Base-by-base conservation (phyloP, 2,888 invertebrate genomes). In the Octodonta nipae region DNA sequence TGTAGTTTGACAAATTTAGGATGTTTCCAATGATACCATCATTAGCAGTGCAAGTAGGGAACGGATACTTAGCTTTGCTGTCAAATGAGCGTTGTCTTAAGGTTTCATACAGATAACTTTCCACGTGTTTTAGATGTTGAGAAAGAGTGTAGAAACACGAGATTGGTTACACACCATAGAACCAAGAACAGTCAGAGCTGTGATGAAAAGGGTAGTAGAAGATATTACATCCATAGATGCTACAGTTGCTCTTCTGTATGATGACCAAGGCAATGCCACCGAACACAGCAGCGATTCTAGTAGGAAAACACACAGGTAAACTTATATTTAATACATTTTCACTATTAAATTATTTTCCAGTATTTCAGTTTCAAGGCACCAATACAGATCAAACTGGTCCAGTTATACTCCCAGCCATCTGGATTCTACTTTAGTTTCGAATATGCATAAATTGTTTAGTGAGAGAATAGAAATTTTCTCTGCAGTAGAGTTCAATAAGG, bases 381-480 rank as follows among this genome's bases (percentile, higher is more conserved):
- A 75, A 45, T 74, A 70, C 46, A 67, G 75, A 27, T 74, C 76
- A 3, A 77, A 73, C 47, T 78, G 77, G 76, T 77, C 78, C 0
- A 75, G 73, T 31, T 77, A 75, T 45, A 73, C 75, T 4, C 71
- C 75, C 1, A 75, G 70, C 20, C 76, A 76, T 45, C 58, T 84
- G 35, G 84, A 86, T 58, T 82, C 83, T 11, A 79, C 76, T 25
- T 67, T 86, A 38, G 79, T 81, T 30, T 79, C 80, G 20, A 86
- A 86, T 51, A 85, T 88, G 49, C 84, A 86, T 59, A 84, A 88
- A 51, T 57, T 98, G 46, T 98, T 98, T 64, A 92, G 92, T 0
- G 96, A 98, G 63, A 73, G 89, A 50, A 89, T 98, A 36, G 96
- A 98, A 57, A 92, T 98, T 34, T 95, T 96, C 56, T 86, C 89